Conservation (phyloP, 2,888 invertebrate species). For the Scaptodrosophila latifasciaeformis region DNA sequence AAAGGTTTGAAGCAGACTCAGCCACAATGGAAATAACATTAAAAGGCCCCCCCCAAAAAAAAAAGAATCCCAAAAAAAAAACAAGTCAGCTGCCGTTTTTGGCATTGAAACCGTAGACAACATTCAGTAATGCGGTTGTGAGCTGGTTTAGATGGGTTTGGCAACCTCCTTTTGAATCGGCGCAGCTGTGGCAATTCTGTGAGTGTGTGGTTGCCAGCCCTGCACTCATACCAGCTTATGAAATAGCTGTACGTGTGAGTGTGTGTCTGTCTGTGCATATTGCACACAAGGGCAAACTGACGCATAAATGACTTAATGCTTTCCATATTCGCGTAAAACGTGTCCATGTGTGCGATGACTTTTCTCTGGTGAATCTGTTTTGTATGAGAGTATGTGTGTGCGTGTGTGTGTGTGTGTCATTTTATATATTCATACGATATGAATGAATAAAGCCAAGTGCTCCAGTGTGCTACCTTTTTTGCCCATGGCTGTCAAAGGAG, state of each 20-base stretch:
- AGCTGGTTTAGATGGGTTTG: neutral
- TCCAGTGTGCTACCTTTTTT: constrained; percentile 30
- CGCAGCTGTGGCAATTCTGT: constrained; percentile 39
- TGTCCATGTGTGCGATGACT: constrained; percentile 9
- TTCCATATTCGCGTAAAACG: neutral
- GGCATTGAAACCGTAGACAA: constrained; percentile 44
- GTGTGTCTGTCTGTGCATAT: constrained; percentile 35
- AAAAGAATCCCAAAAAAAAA: neutral
- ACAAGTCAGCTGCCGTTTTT: neutral
- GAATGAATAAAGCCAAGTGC: constrained; percentile 58
- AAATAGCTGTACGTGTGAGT: constrained; percentile 8
- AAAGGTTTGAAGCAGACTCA: neutral
- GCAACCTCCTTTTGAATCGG: too few relatives aligned
- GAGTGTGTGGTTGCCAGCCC: constrained; percentile 9
- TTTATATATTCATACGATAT: constrained; percentile 51
- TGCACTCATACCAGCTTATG: constrained; percentile 23
- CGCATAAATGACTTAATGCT: constrained; percentile 50
- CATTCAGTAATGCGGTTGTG: constrained; percentile 44
- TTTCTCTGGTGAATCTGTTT: too few relatives aligned
- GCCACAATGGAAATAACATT: neutral
- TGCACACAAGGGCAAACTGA: constrained; percentile 42
- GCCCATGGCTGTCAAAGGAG: neutral
- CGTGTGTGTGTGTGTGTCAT: constrained; percentile 11
- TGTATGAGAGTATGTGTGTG: constrained; percentile 14
- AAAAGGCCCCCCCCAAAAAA: constrained; percentile 8